Percentiles rank a stretch among this genome's conserved stretches.
phyloP scores from a whole-genome alignment of 2,888 invertebrate genomes.

The Campoplex nolae region DNA sequence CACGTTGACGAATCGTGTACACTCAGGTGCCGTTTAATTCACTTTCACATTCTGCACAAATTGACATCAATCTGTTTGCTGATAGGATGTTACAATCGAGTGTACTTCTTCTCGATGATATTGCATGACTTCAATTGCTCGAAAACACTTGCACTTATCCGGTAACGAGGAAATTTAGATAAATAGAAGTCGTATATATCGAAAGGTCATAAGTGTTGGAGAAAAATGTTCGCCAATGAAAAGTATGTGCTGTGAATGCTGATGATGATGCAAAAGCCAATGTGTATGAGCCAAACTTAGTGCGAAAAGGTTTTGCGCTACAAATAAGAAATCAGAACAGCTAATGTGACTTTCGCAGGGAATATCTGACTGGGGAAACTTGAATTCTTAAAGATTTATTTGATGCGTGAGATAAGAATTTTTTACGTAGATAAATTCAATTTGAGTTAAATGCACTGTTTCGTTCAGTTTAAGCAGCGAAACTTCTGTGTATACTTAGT shows the following conservation, averaged over 20 bases:
- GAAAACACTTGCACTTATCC: neutral
- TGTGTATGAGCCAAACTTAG: neutral
- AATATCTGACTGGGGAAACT: constrained; percentile 9
- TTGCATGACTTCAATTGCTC: neutral
- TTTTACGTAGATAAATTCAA: neutral
- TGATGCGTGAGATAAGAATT: neutral
- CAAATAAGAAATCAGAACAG: neutral
- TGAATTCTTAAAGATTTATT: neutral
- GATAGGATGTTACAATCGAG: too few species aligned
- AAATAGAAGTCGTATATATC: neutral
- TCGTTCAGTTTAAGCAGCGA: constrained; percentile 10
- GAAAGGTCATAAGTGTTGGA: neutral
- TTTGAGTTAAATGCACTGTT: neutral
- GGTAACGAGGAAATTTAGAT: neutral
- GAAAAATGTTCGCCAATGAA: constrained; percentile 20
- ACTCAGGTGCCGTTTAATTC: neutral
- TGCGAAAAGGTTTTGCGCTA: neutral
- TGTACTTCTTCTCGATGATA: neutral
- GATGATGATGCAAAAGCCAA: constrained; percentile 7
- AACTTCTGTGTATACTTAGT: neutral
- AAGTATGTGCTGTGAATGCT: constrained; percentile 11
- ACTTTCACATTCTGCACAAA: neutral
- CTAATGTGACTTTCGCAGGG: neutral
- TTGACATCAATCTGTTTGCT: neutral
- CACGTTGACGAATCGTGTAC: constrained; percentile 9